These are phyloP conservation scores for Tanypteryx hageni DNA, from an alignment of 2,888 invertebrate species.

Conservation along the genomic window DNA sequence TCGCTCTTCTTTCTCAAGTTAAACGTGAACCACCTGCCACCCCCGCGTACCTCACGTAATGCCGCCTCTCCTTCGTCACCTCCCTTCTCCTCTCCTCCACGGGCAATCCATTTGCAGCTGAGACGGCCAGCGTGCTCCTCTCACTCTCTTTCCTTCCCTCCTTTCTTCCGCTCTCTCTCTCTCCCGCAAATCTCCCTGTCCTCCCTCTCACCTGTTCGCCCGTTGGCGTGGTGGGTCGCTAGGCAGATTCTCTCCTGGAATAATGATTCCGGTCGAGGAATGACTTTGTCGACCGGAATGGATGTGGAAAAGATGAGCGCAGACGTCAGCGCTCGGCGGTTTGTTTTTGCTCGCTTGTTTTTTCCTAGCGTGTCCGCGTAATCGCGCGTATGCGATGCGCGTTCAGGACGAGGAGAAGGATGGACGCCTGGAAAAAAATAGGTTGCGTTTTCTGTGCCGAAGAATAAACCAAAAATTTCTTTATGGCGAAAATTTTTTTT, in stretches of 20 bases:
- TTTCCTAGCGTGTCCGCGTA: neutral
- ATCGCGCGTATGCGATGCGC: neutral
- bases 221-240: neutral
- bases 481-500: too few species aligned
- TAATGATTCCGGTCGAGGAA: conserved; percentile 43
- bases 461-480: too few species aligned
- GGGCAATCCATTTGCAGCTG: conserved; percentile 55
- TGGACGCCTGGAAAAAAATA: too few species aligned
- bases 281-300: conserved; percentile 35
- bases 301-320: conserved; percentile 37
- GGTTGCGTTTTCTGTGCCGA: too few species aligned
- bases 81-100: neutral
- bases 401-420: too few species aligned
- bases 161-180: neutral
- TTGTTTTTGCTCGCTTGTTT: neutral
- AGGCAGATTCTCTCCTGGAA: neutral
- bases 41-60: conserved; percentile 15
- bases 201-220: conserved; percentile 26
- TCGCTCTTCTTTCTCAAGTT: neutral
- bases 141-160: neutral
- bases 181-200: neutral
- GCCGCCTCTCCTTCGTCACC: conserved; percentile 23
- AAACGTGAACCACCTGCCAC: neutral
- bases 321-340: neutral
- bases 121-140: neutral